Percentiles rank a stretch among this genome's conserved stretches.
These are phyloP conservation scores for Aurelia sp. DNA, from an alignment of 30 jellyfish, hydroid and myxozoan species.

Conservation along the genomic window DNA sequence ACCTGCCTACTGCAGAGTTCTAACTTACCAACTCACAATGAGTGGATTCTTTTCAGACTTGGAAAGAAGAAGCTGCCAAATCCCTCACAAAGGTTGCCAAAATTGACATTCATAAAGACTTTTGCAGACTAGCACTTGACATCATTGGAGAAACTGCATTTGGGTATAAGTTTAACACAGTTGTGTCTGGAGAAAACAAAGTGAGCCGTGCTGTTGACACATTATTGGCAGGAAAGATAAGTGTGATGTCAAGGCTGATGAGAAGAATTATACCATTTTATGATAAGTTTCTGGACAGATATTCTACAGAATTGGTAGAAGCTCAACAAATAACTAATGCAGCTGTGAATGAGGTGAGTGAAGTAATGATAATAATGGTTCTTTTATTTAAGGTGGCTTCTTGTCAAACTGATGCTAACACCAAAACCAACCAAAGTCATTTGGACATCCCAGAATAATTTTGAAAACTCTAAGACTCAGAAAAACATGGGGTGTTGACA, in stretches of 20 bases:
- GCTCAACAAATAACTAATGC: conserved; percentile 19
- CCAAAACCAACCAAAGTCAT: too few relatives aligned
- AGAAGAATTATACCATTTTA: conserved; percentile 56
- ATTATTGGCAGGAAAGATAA: conserved; percentile 10
- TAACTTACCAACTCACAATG: too few relatives aligned
- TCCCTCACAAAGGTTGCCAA: conserved; percentile 54
- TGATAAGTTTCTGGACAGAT: conserved; percentile 29
- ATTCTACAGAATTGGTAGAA: not conserved
- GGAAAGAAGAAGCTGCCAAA: conserved; percentile 26
- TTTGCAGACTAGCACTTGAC: conserved; percentile 41
- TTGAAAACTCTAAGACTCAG: too few relatives aligned
- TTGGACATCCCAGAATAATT: too few relatives aligned
- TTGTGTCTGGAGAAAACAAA: conserved; percentile 46
- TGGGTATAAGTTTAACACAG: conserved; percentile 53
- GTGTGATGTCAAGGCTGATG: conserved; percentile 19
- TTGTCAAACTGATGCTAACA: too few relatives aligned
- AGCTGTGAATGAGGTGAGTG: conserved; percentile 39
- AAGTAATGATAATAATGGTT: too few relatives aligned
- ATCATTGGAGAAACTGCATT: conserved; percentile 67
- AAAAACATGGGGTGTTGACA: too few relatives aligned
- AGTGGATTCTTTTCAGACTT: not conserved
- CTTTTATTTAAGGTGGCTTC: too few relatives aligned
- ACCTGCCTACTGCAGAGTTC: too few relatives aligned
- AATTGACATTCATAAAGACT: conserved; percentile 28
- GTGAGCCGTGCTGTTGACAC: conserved; percentile 55